These are phyloP conservation scores for Ictalurus furcatus DNA, from an alignment of 2,113 vertebrate genomes.

Conservation along the genomic window DNA sequence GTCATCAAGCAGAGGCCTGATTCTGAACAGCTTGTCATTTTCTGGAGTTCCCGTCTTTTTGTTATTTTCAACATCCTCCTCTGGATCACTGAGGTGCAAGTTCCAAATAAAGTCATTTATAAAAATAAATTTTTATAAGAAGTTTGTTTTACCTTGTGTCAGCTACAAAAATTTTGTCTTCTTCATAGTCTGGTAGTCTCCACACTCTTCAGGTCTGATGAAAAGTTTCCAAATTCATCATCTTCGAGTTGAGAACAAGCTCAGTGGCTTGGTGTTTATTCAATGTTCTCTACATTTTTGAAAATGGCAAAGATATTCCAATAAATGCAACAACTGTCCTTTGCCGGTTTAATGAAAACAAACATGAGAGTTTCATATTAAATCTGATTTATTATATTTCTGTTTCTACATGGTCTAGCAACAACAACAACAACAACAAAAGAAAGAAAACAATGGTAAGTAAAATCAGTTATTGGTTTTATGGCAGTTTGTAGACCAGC, in stretches of 20 bases:
- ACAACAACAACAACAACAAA: no score
- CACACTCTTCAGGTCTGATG: background rate
- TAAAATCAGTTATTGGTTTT: background rate
- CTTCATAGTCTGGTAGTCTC: background rate
- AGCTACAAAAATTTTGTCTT: background rate
- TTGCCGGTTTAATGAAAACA: background rate
- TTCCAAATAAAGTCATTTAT: background rate
- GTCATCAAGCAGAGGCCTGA: background rate
- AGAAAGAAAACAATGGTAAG: background rate
- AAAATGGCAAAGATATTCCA: background rate
- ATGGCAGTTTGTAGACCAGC: background rate
- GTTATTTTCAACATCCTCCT: background rate
- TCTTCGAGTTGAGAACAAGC: background rate
- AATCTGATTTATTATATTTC: background rate
- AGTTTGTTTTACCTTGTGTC: background rate
- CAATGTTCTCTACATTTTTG: background rate
- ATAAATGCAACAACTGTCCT: background rate
- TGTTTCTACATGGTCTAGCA: background rate
- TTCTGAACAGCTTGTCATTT: background rate
- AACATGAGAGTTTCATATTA: background rate
- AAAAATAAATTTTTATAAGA: background rate
- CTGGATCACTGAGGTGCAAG: background rate
- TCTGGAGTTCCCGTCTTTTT: background rate
- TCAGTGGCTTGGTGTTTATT: background rate
- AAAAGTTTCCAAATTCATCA: background rate